phyloP scores from a whole-genome alignment of 2,113 vertebrate species.

The Oryzias curvinotus region DNA sequence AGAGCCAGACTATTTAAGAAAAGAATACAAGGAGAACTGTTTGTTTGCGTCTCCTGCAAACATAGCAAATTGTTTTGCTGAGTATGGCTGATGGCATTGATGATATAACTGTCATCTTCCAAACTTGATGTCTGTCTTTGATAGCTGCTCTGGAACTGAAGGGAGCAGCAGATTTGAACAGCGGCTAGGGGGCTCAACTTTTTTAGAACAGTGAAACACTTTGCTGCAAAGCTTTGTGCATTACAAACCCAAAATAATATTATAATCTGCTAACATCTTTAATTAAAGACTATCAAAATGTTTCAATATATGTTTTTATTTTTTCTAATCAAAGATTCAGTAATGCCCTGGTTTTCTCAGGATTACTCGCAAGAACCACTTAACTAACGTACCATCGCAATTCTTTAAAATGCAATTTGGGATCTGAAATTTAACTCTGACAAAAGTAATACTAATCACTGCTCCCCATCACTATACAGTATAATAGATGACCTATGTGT shows the following conservation, averaged over 20 bases:
- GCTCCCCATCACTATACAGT: constrained; percentile 17
- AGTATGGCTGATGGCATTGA: constrained; percentile 58
- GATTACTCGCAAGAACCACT: constrained; percentile 15
- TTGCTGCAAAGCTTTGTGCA: constrained; percentile 33
- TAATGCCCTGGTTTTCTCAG: not conserved
- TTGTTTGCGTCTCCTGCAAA: constrained; percentile 66
- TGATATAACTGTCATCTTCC: constrained; percentile 68
- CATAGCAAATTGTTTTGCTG: constrained; percentile 60
- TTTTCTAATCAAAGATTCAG: too few relatives aligned
- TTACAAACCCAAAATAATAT: constrained; percentile 26
- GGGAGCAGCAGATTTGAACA: constrained; percentile 30
- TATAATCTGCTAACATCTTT: not conserved
- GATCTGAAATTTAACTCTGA: constrained; percentile 34
- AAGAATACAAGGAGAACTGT: constrained; percentile 60
- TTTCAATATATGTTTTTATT: too few relatives aligned
- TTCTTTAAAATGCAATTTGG: constrained; percentile 28
- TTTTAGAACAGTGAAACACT: constrained; percentile 25
- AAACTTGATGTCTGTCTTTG: constrained; percentile 55
- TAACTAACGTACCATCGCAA: constrained; percentile 12
- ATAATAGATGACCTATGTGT: constrained; percentile 30
- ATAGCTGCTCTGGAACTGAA: constrained; percentile 44
- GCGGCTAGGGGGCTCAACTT: constrained; percentile 22
- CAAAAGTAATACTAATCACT: constrained; percentile 34
- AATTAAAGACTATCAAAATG: too few relatives aligned
- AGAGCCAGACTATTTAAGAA: constrained; percentile 39